These are phyloP conservation scores for Nymphicus hollandicus DNA, from an alignment of 2,113 vertebrate species.

Conservation along the genomic window DNA sequence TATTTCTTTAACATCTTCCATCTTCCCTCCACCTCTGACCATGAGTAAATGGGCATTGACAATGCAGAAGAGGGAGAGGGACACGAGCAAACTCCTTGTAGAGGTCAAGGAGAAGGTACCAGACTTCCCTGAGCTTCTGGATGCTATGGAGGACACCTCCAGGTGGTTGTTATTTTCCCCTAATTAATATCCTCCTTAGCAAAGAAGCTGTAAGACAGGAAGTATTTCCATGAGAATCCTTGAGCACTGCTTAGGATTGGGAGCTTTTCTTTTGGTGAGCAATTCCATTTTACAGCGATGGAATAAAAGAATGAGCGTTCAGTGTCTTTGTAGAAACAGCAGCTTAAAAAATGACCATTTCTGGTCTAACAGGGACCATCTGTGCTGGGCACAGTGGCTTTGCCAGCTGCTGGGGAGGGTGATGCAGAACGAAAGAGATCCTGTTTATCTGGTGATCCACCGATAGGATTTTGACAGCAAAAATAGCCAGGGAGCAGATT, in stretches of 20 bases:
- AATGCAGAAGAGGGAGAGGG: neutral
- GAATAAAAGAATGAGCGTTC: neutral
- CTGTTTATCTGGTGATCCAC: neutral
- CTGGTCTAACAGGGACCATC: constrained; percentile 43
- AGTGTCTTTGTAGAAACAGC: neutral
- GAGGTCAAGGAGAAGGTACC: neutral
- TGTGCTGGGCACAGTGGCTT: neutral
- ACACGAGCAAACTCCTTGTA: fast-evolving
- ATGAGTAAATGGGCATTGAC: fast-evolving
- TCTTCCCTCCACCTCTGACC: neutral
- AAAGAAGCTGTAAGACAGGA: neutral
- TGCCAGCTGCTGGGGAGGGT: neutral
- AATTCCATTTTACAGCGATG: neutral
- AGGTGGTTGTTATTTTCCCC: neutral
- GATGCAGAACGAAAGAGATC: constrained; percentile 7
- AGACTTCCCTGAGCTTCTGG: neutral
- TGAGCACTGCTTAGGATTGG: neutral
- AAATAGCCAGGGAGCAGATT: neutral
- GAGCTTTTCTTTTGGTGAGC: neutral
- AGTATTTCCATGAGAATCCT: neutral
- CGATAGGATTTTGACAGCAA: neutral
- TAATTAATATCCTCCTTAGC: neutral
- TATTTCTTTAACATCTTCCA: neutral
- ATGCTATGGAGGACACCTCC: neutral
- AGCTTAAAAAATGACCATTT: neutral